phyloP scores from a whole-genome alignment of 2,888 invertebrate genomes.

The Epiblema foenella region DNA sequence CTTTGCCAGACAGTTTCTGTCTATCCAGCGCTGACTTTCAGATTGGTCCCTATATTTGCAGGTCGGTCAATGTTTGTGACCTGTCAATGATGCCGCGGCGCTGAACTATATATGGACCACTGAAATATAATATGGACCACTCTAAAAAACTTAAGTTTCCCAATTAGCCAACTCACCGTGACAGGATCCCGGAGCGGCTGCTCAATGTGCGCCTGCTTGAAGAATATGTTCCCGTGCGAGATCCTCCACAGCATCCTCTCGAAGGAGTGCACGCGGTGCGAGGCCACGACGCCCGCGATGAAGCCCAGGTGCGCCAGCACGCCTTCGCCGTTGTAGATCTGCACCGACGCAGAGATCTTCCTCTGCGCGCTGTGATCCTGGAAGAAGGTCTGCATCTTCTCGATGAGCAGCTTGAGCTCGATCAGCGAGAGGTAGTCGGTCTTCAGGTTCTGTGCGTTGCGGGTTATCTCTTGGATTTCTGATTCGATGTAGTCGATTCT shows the following conservation, averaged over 20 bases:
- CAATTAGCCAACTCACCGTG: constrained; percentile 72
- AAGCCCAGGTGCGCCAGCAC: constrained; percentile 76
- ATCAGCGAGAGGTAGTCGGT: constrained; percentile 75
- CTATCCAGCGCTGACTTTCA: too few relatives aligned
- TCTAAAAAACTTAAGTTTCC: too few relatives aligned
- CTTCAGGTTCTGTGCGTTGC: constrained; percentile 77
- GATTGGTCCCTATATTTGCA: too few relatives aligned
- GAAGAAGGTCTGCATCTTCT: constrained; percentile 79
- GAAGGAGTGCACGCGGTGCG: constrained; percentile 73
- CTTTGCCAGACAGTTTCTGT: too few relatives aligned
- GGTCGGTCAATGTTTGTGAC: too few relatives aligned
- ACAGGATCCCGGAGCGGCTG: constrained; percentile 75
- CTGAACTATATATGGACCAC: too few relatives aligned
- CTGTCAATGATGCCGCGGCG: too few relatives aligned
- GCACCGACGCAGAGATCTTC: constrained; percentile 78
- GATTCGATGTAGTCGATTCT: constrained; percentile 81
- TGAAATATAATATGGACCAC: too few relatives aligned
- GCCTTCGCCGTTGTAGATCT: constrained; percentile 75
- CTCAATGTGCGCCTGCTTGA: constrained; percentile 79
- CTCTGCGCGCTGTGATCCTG: constrained; percentile 86
- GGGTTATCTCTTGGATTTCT: constrained; percentile 80
- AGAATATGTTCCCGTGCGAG: constrained; percentile 81
- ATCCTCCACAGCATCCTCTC: constrained; percentile 82
- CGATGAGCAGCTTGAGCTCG: constrained; percentile 75
- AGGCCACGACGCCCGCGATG: constrained; percentile 78